Conservation (phyloP, 2,797 vertebrate species). For the Leontocebus nigricollis region DNA sequence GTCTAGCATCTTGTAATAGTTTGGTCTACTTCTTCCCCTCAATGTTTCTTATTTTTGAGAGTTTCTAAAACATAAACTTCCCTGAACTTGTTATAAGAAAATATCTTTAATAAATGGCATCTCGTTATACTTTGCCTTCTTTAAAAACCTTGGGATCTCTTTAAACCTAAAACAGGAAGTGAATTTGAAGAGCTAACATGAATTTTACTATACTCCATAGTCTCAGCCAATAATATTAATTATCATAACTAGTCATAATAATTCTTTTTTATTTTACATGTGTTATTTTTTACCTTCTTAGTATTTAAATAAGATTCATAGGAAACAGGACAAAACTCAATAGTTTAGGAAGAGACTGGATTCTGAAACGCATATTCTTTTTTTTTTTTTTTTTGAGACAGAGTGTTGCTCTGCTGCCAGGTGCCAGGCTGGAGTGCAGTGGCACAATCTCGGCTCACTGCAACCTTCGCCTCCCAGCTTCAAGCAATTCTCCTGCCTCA, state of each 20-base stretch:
- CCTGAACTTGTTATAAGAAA: background rate
- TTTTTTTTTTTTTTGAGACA: too few species aligned
- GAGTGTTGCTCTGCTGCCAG: too few species aligned
- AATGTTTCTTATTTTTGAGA: conserved; percentile 1
- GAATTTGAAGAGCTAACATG: background rate
- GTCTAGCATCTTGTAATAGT: background rate
- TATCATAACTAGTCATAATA: background rate
- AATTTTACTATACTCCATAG: background rate
- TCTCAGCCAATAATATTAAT: background rate
- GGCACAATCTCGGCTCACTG: too few species aligned
- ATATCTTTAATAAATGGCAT: background rate
- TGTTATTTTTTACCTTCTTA: background rate
- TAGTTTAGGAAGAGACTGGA: background rate
- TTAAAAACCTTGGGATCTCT: background rate
- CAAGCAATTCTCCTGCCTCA: too few species aligned
- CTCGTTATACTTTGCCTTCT: background rate
- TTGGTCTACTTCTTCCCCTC: background rate
- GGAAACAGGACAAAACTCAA: background rate
- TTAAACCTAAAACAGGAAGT: background rate
- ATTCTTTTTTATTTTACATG: background rate
- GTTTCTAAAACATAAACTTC: background rate
- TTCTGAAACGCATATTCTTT: background rate
- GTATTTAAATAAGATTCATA: background rate
- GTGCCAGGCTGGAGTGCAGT: too few species aligned
- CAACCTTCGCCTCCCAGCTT: too few species aligned